Percentiles rank a stretch among this genome's conserved stretches.
Conservation (phyloP, 2,888 invertebrate species). For the Limnephilus auricula region DNA sequence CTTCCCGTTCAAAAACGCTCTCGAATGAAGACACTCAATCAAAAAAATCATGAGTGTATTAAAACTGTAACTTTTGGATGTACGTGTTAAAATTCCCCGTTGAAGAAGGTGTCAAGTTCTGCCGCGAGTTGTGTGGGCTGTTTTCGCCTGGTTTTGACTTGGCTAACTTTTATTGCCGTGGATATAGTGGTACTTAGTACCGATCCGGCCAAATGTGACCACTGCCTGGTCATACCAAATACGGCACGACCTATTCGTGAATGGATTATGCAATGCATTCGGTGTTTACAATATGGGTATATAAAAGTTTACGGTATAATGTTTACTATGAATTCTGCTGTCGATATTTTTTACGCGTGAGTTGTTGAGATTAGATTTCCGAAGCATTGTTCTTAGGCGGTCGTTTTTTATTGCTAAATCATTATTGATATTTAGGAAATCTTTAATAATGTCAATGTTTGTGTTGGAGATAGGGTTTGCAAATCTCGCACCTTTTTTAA, state of each 20-base stretch:
- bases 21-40: neutral
- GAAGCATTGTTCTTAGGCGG: neutral
- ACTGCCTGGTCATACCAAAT: constrained; percentile 27
- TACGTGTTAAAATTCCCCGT: neutral
- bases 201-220: constrained; percentile 31
- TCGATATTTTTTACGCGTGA: constrained; percentile 3
- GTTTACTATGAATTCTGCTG: neutral
- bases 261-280: constrained; percentile 37
- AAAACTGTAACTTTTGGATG: neutral
- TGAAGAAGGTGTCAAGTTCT: neutral
- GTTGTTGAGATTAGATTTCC: neutral
- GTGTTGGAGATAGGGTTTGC: neutral
- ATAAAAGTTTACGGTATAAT: constrained; percentile 2
- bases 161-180: constrained; percentile 30
- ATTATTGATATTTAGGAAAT: neutral
- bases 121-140: neutral
- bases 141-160: constrained; percentile 10
- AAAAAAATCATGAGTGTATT: neutral
- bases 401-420: neutral
- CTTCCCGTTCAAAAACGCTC: neutral
- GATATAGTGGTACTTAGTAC: constrained; percentile 8
- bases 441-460: neutral
- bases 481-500: too few relatives aligned
- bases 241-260: constrained; percentile 40
- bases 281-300: constrained; percentile 18